These are phyloP conservation scores for Drosophila baimaii DNA, from an alignment of 1,140 invertebrate species.

Conservation along the genomic window DNA sequence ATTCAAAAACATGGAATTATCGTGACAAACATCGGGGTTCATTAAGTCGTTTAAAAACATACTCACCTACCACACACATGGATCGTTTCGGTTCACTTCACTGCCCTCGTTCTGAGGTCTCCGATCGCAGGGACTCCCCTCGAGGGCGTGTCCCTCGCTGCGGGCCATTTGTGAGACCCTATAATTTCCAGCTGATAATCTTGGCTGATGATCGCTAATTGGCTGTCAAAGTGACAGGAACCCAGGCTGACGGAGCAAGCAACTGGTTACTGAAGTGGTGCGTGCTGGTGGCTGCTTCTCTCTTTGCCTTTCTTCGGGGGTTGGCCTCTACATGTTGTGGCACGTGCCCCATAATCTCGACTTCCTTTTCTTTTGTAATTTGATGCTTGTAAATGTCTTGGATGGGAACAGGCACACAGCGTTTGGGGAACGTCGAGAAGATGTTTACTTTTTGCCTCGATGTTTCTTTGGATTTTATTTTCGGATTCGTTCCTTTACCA, in stretches of 20 bases:
- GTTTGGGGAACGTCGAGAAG: conserved; percentile 3
- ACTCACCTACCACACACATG: conserved; percentile 11
- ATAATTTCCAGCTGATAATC: conserved; percentile 62
- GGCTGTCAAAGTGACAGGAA: conserved; percentile 62
- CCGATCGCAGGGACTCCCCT: conserved; percentile 8
- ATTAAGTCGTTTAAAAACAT: conserved; percentile 43
- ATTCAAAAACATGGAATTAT: conserved; percentile 77
- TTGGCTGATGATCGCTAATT: conserved; percentile 72
- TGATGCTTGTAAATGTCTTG: conserved; percentile 70
- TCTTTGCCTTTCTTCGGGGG: conserved; percentile 22
- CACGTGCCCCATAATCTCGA: conserved; percentile 51
- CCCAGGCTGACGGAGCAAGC: conserved; percentile 42
- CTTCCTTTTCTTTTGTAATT: conserved; percentile 51
- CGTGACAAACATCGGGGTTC: conserved; percentile 69
- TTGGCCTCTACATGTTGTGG: conserved; percentile 28
- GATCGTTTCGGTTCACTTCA: neutral
- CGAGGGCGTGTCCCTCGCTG: conserved; percentile 20
- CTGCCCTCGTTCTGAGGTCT: conserved; percentile 5
- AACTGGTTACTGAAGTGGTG: neutral
- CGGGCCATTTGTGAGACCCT: conserved; percentile 30
- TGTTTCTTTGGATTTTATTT: conserved; percentile 26
- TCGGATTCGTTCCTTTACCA: conserved; percentile 2
- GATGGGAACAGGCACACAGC: conserved; percentile 48
- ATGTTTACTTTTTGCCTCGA: conserved; percentile 12
- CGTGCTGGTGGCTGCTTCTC: neutral